Base-by-base conservation (phyloP, 2,888 invertebrate species). In the Drosophila phalerata region DNA sequence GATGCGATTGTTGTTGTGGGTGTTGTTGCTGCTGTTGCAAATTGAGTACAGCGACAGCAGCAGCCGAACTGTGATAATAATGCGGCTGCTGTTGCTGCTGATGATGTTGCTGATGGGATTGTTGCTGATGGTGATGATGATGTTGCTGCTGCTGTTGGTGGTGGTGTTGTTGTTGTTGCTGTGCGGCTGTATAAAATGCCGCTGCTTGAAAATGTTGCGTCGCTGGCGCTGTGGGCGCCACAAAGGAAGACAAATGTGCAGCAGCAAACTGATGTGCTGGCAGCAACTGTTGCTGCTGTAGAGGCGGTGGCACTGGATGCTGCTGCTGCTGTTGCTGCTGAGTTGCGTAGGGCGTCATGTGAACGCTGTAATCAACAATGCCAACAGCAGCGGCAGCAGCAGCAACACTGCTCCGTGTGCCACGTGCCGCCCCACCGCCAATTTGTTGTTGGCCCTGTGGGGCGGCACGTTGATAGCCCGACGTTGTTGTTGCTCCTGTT, bases 21-120 rank as follows among this genome's bases (percentile, higher is more conserved):
- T 60, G 70, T 48, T 69, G 69, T 40, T 60, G 80, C 38, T 70
- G 81, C 63, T 93, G 94, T 43, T 94, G 96, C 5, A 94, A 96
- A 81, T 94, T 95, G 89, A 90, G 84, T 68, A 87, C 89, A 71
- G 90, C 87, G 30, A 79, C 73, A 78, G 80, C 76, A 76, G 83
- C 76, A 47, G 89, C 79, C 52, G 79, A 86, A 61, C 70, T 88
- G 52, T 90, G 91, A 77, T 90, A 91, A 67, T 91, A 91, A 78
- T 91, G 90, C 68, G 88, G 76, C 72, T 88, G 88, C 55, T 86
- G 91, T 38, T 81, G 83, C 57, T 79, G 81, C 13, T 77, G 83
- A n/a, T 77, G 82, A 17, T 67, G 73, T 1, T 79, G 76, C 30
- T 49, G 48, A 2, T 66, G 48, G 0, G 17, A 32, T 5, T 67